Evolutionary conservation across 2,113 vertebrate genomes (phyloP), one percentile per base, ranked within the genome.

Genomic region (Leucopsar rothschildi): DNA sequence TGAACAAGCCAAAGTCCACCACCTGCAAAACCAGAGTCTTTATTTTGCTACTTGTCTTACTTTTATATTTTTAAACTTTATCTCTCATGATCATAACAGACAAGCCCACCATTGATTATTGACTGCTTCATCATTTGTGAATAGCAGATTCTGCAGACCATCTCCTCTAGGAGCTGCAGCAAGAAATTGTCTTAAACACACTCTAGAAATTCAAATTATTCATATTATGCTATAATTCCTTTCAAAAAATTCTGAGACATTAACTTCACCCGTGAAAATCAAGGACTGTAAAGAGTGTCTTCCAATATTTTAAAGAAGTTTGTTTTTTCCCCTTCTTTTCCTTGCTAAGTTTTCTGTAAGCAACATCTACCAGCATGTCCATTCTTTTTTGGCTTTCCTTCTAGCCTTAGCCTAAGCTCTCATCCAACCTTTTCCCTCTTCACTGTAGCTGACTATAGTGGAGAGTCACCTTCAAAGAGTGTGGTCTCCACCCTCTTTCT

Each of bases 211-310:
- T 20, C 5, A 20, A 27, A 28, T 50, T 72, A 49, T 21, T 57
- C 2, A 0, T 42, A 35, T 35, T 21, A 28, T 40, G 5, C 24
- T 59, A 20, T 1, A 1, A 27, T 35, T 28, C 5, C 40, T 60
- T 88, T 52, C 19, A 73, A 12, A 82, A 20, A n/a, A 40, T 60
- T 18, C 7, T 47, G 10, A 23, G 22, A 64, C 45, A 21, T 33
- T 79, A n/a, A 60, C 42, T 63, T 79, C 3, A 31, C 4, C 11
- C 4, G 10, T 11, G n/a, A 75, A 17, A 70, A 49, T 19, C 3
- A 45, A 60, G 12, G 17, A 14, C 22, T 82, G 4, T 31, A 24
- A 57, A 37, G 11, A 16, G 7, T 11, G 5, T 40, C 27, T 42
- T 70, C 14, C 20, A n/a, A 8, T 56, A 61, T 57, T 61, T 84